A percentile compares a stretch with the other conserved stretches of the same genome.
These are phyloP conservation scores for Thera obeliscata DNA, from an alignment of 2,888 invertebrate genomes.

Conservation along the genomic window DNA sequence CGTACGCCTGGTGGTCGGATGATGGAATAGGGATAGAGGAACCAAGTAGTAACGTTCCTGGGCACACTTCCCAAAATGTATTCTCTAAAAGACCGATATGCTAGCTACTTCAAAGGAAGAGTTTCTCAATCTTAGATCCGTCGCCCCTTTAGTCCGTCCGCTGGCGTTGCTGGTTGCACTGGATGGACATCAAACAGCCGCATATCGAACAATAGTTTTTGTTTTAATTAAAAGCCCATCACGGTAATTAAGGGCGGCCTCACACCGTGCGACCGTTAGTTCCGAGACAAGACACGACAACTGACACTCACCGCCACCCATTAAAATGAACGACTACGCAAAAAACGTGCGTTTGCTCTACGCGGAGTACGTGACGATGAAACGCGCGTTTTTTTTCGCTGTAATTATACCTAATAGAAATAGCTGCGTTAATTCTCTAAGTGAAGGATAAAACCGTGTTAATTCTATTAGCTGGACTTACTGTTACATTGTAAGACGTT, in stretches of 20 bases:
- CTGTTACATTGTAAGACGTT: constrained; percentile 6
- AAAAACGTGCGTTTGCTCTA: constrained; percentile 35
- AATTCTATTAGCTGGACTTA: constrained; percentile 32
- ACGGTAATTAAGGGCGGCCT: constrained; percentile 50
- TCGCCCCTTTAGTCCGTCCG: background rate
- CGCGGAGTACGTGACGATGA: constrained; percentile 11
- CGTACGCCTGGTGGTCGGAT: too few relatives aligned
- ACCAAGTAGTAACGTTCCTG: too few relatives aligned
- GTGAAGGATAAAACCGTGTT: constrained; percentile 39
- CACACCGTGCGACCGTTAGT: constrained; percentile 53
- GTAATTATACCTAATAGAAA: constrained; percentile 40
- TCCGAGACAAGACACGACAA: constrained; percentile 29
- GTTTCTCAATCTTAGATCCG: background rate
- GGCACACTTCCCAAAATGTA: too few relatives aligned
- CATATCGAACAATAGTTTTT: constrained; percentile 53
- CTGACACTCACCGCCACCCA: constrained; percentile 37
- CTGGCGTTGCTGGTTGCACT: background rate
- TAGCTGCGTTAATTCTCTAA: constrained; percentile 36
- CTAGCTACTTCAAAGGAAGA: too few relatives aligned
- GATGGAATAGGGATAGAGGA: too few relatives aligned
- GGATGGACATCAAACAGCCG: constrained; percentile 40
- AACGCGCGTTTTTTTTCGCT: constrained; percentile 11
- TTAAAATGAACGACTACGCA: constrained; percentile 46
- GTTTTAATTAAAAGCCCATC: constrained; percentile 55
- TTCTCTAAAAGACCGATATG: too few relatives aligned